A percentile compares a stretch with the other conserved stretches of the same genome.
phyloP scores from a whole-genome alignment of 2,113 vertebrate species.

The Catharus fuscescens region DNA sequence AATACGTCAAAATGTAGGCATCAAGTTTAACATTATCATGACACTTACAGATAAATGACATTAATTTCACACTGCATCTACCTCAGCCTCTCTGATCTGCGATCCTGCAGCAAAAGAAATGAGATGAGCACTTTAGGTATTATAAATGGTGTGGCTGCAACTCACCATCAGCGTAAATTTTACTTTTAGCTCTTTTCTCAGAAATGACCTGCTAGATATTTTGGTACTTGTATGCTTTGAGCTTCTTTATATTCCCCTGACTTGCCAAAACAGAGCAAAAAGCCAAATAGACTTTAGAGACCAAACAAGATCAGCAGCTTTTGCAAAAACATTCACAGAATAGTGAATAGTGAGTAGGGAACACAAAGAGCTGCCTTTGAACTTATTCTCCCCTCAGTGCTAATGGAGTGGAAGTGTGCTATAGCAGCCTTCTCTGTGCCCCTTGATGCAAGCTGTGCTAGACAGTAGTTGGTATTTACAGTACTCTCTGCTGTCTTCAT shows the following conservation, averaged over 20 bases:
- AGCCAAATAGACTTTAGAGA: neutral
- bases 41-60: constrained; percentile 44
- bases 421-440: neutral
- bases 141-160: neutral
- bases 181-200: neutral
- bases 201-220: neutral
- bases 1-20: neutral
- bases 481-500: neutral
- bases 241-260: neutral
- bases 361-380: neutral
- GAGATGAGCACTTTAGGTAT: neutral
- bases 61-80: constrained; percentile 7
- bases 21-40: neutral
- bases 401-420: neutral
- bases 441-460: neutral
- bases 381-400: neutral
- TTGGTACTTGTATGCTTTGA: neutral
- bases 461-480: neutral
- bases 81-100: neutral
- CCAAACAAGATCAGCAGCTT: neutral
- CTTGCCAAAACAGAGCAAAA: neutral
- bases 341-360: neutral
- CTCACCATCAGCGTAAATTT: neutral
- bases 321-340: neutral
- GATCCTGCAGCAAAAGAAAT: constrained; percentile 7